Evolutionary conservation across 2,888 invertebrate genomes (phyloP).

Genomic region (Merodon equestris): DNA sequence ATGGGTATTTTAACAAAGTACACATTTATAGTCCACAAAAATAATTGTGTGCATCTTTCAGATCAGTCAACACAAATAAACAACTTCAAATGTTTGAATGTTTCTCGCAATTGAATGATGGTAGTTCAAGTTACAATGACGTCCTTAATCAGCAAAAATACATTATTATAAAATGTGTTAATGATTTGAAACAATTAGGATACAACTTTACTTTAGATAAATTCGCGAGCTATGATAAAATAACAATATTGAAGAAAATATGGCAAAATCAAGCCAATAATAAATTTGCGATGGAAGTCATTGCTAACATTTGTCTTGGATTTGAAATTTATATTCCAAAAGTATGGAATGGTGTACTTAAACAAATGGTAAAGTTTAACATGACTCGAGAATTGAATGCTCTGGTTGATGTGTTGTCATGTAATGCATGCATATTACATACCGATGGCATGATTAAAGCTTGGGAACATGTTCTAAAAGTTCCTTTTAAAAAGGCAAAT

Average conservation of each 20-base stretch:
- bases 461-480: constrained; percentile 76
- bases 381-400: constrained; percentile 77
- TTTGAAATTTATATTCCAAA: constrained; percentile 76
- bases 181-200: constrained; percentile 77
- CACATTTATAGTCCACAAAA: background rate
- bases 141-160: constrained; percentile 76
- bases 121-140: constrained; percentile 73
- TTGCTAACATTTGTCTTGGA: constrained; percentile 77
- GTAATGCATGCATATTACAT: constrained; percentile 74
- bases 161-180: constrained; percentile 77
- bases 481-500: constrained; percentile 76
- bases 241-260: constrained; percentile 76
- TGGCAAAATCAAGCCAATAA: constrained; percentile 77
- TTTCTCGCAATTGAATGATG: constrained; percentile 76
- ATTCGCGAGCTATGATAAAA: constrained; percentile 77
- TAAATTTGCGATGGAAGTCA: constrained; percentile 75
- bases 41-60: background rate
- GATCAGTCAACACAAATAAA: constrained; percentile 73
- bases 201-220: constrained; percentile 77
- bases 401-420: constrained; percentile 76
- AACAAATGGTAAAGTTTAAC: constrained; percentile 77
- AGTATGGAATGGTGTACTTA: constrained; percentile 78
- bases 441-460: constrained; percentile 75
- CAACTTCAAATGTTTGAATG: constrained; percentile 78
- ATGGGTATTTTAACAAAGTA: constrained; percentile 72